Conservation (phyloP, 2,113 vertebrate genomes). For the Gila orcuttii region DNA sequence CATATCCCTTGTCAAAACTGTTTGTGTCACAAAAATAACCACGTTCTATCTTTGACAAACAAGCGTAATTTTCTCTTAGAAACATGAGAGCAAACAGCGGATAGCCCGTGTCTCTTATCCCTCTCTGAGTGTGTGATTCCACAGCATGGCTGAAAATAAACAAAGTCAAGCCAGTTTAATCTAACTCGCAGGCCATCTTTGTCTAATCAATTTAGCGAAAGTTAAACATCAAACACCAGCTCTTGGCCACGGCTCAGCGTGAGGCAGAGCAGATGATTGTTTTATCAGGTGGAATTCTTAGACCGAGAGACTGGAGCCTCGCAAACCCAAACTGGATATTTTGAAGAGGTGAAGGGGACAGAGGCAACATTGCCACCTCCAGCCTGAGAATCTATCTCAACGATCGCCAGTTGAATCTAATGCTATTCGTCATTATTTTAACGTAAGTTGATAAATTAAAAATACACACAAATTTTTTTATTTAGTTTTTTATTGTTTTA, state of each 20-base stretch:
- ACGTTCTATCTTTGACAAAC: constrained; percentile 26
- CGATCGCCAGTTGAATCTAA: not conserved
- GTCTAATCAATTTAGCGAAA: constrained; percentile 71
- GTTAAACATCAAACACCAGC: constrained; percentile 68
- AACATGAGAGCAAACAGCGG: constrained; percentile 28
- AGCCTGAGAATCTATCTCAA: not conserved
- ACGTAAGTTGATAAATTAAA: too few species aligned
- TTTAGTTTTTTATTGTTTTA: not conserved
- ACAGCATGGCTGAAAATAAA: constrained; percentile 65
- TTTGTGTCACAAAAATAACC: constrained; percentile 44
- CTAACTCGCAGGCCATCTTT: constrained; percentile 63
- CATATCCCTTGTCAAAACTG: constrained; percentile 38
- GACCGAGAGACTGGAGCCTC: constrained; percentile 59
- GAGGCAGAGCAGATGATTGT: constrained; percentile 68
- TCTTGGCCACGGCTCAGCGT: constrained; percentile 64
- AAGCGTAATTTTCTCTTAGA: constrained; percentile 38
- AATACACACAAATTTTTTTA: too few species aligned
- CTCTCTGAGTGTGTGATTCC: constrained; percentile 38
- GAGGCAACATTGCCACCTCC: not conserved
- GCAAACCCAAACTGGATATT: constrained; percentile 52
- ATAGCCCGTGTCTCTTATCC: constrained; percentile 38
- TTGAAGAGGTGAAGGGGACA: constrained; percentile 47
- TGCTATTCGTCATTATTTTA: not conserved
- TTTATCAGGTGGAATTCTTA: constrained; percentile 75
- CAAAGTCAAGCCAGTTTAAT: constrained; percentile 56